These are phyloP conservation scores for Sciaenops ocellatus DNA, from an alignment of 2,797 vertebrate species.

Conservation along the genomic window DNA sequence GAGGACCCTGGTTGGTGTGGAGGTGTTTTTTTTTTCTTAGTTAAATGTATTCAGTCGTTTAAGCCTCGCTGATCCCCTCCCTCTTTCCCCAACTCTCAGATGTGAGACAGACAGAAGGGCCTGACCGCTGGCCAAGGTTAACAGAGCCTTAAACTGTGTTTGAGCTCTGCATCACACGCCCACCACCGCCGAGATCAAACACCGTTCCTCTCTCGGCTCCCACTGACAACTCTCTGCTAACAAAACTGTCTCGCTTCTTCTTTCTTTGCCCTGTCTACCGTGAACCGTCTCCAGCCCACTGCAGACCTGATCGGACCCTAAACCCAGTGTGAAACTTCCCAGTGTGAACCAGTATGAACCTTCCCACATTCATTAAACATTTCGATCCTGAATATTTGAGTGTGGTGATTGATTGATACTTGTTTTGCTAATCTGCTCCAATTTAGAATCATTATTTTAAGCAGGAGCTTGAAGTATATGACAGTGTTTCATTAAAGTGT, in stretches of 20 bases:
- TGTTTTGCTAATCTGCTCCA: background rate
- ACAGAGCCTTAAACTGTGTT: constrained; percentile 80
- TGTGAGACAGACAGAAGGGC: constrained; percentile 70
- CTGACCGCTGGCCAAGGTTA: constrained; percentile 82
- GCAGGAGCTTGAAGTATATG: background rate
- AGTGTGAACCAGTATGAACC: constrained; percentile 45
- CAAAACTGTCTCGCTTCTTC: constrained; percentile 64
- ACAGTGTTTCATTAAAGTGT: background rate
- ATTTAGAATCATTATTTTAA: constrained; percentile 11
- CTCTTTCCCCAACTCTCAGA: constrained; percentile 66
- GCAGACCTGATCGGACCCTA: constrained; percentile 43
- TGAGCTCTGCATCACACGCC: constrained; percentile 76
- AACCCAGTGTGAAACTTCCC: constrained; percentile 53
- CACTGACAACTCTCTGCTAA: constrained; percentile 63
- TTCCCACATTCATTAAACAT: constrained; percentile 47
- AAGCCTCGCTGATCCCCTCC: constrained; percentile 76
- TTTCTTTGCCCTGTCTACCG: constrained; percentile 46
- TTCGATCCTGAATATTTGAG: constrained; percentile 49
- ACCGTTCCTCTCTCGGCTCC: constrained; percentile 55
- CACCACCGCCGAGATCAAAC: constrained; percentile 78
- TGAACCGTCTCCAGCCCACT: constrained; percentile 40
- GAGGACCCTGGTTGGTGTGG: constrained; percentile 61
- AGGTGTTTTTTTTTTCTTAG: constrained; percentile 33
- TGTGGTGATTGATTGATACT: constrained; percentile 26
- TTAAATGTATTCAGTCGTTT: constrained; percentile 77